These are phyloP conservation scores for Molossus alvarezi DNA, from an alignment of 2,797 vertebrate species.

Conservation along the genomic window DNA sequence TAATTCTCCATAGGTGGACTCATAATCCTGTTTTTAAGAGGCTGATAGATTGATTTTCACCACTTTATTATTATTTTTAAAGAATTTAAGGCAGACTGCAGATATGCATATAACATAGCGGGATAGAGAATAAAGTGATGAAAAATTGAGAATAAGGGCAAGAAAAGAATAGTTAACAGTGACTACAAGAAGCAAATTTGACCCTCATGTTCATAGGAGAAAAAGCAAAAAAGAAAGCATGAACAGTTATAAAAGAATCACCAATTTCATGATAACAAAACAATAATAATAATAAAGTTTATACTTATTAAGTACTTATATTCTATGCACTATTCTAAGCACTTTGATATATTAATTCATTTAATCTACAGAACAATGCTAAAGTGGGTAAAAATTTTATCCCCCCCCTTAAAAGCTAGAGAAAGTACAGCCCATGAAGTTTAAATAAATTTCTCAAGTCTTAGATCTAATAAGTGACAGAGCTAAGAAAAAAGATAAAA, in stretches of 20 bases:
- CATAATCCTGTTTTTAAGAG: conserved; percentile 34
- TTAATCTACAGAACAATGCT: neutral
- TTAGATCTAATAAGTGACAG: neutral
- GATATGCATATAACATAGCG: neutral
- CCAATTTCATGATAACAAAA: neutral
- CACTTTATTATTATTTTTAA: neutral
- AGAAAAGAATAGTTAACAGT: conserved; percentile 8
- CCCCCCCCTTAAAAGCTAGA: neutral
- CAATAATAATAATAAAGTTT: neutral
- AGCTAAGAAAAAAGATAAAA: conserved; percentile 52
- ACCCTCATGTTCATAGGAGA: neutral
- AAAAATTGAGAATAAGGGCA: neutral
- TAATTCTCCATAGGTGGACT: neutral
- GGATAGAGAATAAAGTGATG: neutral
- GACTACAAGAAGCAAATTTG: neutral
- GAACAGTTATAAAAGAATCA: conserved; percentile 8
- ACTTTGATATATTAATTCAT: neutral
- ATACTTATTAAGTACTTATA: neutral
- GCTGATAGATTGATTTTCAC: neutral
- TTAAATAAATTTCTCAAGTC: conserved; percentile 41
- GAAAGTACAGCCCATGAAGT: neutral
- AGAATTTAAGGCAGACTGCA: neutral
- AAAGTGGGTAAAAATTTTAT: conserved; percentile 30
- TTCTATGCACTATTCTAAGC: neutral
- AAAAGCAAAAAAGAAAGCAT: neutral